Percentiles rank a stretch among this genome's conserved stretches.
Evolutionary conservation across 2,113 vertebrate species (phyloP).

Genomic region (Mormyrus iriodes): DNA sequence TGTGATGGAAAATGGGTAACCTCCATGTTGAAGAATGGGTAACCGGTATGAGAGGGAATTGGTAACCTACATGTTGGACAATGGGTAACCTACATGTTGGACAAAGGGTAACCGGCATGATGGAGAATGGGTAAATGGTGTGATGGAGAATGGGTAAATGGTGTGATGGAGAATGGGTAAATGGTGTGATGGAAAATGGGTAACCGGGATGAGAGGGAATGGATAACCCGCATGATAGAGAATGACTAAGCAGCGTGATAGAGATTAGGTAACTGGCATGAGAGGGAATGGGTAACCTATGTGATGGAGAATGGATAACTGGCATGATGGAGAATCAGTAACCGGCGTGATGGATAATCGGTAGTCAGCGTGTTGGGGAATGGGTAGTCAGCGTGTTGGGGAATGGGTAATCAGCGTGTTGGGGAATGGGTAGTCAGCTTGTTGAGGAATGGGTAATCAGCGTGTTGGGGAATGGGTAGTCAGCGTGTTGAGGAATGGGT

Average conservation of each 20-base stretch:
- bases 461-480: not conserved
- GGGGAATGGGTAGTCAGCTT: too few species aligned
- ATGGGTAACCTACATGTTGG: too few species aligned
- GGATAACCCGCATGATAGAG: not conserved
- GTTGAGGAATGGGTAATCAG: too few species aligned
- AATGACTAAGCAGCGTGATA: not conserved
- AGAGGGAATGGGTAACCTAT: too few species aligned
- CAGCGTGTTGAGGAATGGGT: too few species aligned
- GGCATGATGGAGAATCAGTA: not conserved
- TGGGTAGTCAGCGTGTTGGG: too few species aligned
- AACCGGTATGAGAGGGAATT: not conserved
- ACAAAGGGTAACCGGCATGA: too few species aligned
- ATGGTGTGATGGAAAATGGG: not conserved
- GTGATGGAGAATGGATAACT: not conserved
- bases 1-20: too few species aligned
- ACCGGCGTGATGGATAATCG: not conserved
- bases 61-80: not conserved
- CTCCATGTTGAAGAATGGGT: not conserved
- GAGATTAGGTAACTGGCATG: not conserved
- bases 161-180: not conserved
- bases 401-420: not conserved
- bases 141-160: not conserved
- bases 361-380: too few species aligned
- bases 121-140: not conserved
- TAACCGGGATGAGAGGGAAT: not conserved